phyloP scores from a whole-genome alignment of 2,113 vertebrate species.

The Nyctibius bracteatus region DNA sequence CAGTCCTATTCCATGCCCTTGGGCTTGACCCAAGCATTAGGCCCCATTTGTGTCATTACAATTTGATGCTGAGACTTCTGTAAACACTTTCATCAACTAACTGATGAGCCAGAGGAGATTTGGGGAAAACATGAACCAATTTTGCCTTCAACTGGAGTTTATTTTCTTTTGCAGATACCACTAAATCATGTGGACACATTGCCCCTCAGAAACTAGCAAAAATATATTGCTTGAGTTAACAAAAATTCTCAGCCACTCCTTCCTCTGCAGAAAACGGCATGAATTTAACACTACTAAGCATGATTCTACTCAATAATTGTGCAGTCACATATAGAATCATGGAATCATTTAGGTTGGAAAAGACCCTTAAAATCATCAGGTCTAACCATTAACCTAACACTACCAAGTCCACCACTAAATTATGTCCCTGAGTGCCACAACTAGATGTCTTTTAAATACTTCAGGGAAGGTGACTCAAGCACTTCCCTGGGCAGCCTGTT shows the following conservation, averaged over 20 bases:
- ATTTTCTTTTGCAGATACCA: not conserved
- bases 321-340: not conserved
- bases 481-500: not conserved
- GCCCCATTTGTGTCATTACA: not conserved
- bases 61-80: not conserved
- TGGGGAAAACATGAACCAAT: not conserved
- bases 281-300: not conserved
- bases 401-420: not conserved
- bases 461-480: no score
- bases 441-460: not conserved
- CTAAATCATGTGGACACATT: not conserved
- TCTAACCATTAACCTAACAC: not conserved
- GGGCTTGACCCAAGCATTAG: not conserved
- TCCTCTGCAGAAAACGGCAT: not conserved
- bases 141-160: not conserved
- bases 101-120: not conserved
- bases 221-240: not conserved
- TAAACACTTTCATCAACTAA: not conserved
- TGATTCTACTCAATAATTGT: not conserved
- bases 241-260: not conserved
- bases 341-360: not conserved
- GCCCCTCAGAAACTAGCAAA: not conserved
- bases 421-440: not conserved
- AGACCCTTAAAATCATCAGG: not conserved
- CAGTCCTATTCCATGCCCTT: not conserved